Evolutionary conservation across 2,888 invertebrate genomes (phyloP).

Genomic region (Monoplex corrugatus): DNA sequence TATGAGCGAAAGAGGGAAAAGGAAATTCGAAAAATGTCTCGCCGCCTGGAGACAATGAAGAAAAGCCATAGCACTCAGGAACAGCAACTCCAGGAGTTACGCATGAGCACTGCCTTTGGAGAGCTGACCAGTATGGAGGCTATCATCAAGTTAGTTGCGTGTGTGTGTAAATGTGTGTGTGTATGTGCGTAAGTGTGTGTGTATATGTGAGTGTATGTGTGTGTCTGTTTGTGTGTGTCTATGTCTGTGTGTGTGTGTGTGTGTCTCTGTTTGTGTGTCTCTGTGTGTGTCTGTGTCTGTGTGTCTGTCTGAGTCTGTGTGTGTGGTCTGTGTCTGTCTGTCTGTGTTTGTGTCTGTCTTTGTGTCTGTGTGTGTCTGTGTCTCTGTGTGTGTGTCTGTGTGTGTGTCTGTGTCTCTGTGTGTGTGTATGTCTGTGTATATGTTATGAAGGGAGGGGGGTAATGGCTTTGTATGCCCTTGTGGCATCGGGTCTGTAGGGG

Average conservation of each 20-base stretch:
- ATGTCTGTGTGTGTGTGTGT: no score
- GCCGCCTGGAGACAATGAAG: conserved; percentile 66
- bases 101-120: conserved; percentile 68
- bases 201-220: no score
- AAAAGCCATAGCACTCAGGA: conserved; percentile 67
- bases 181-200: background rate
- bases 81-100: conserved; percentile 67
- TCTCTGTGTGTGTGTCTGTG: background rate
- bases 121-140: conserved; percentile 70
- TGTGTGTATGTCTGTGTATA: background rate
- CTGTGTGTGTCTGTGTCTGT: no score
- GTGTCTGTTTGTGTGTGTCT: no score
- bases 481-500: no score
- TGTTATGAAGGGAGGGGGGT: no score
- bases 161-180: no score
- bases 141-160: conserved; percentile 65
- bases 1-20: conserved; percentile 73
- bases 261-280: no score
- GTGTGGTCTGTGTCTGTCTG: background rate
- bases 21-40: conserved; percentile 70
- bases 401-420: background rate
- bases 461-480: no score
- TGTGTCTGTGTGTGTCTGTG: background rate
- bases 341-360: background rate
- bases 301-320: no score